Evolutionary conservation across 1,140 invertebrate genomes (phyloP).

Genomic region (Pseudobourletiella spinata): DNA sequence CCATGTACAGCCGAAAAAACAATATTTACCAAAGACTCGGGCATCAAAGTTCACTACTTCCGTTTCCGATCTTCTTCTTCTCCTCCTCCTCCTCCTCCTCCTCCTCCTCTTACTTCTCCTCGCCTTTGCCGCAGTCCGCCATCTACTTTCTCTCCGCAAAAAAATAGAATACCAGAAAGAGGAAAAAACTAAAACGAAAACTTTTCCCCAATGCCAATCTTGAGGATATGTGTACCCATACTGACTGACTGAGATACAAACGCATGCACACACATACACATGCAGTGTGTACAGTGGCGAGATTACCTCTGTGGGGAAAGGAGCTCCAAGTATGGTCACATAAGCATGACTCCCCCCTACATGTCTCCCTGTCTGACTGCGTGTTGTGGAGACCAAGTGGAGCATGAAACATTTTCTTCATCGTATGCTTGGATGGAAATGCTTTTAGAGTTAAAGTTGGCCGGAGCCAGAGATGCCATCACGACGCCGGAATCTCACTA

Average conservation of each 20-base stretch:
- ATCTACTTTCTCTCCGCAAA: neutral
- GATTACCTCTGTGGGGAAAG: too few relatives aligned
- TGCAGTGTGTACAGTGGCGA: too few relatives aligned
- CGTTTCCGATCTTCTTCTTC: conserved; percentile 23
- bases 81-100: too few relatives aligned
- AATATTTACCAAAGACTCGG: conserved; percentile 22
- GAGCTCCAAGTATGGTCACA: too few relatives aligned
- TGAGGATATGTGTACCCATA: too few relatives aligned
- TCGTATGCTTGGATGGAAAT: conserved; percentile 21
- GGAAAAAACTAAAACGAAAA: too few relatives aligned
- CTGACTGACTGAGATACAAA: too few relatives aligned
- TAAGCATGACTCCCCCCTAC: too few relatives aligned
- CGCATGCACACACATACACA: too few relatives aligned
- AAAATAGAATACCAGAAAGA: neutral
- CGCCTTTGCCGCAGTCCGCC: conserved; percentile 22
- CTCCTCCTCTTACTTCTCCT: too few relatives aligned
- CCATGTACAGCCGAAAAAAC: too few relatives aligned
- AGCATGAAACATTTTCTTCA: conserved; percentile 28
- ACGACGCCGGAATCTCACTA: conserved; percentile 28
- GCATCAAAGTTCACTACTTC: conserved; percentile 34
- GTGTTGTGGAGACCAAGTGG: conserved; percentile 15
- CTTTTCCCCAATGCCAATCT: conserved; percentile 1
- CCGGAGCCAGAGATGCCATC: conserved; percentile 3
- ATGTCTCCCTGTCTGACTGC: too few relatives aligned
- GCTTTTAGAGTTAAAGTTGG: conserved; percentile 15